Conservation (phyloP, 1,140 invertebrate genomes). For the Adoxophyes honmai region DNA sequence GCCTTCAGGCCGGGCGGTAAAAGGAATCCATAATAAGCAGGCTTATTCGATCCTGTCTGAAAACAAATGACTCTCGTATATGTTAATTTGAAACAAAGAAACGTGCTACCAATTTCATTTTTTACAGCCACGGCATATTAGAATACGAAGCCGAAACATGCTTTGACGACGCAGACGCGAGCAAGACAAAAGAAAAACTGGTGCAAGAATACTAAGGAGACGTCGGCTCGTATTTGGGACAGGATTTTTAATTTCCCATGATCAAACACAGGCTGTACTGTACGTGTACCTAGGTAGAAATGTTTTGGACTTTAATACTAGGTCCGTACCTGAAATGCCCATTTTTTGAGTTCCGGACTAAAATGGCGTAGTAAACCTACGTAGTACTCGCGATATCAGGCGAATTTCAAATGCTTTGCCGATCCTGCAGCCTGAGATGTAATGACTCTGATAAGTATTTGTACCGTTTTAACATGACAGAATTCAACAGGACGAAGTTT, state of each 20-base stretch:
- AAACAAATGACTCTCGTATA: conserved; percentile 4
- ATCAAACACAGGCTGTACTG: neutral
- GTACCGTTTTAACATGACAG: too few relatives aligned
- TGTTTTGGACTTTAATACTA: too few relatives aligned
- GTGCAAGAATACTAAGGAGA: neutral
- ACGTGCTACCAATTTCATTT: neutral
- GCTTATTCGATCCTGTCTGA: neutral
- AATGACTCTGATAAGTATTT: too few relatives aligned
- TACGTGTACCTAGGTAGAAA: too few relatives aligned
- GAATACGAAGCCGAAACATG: neutral
- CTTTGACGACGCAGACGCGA: neutral
- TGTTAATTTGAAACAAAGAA: neutral
- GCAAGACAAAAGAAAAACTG: conserved; percentile 7
- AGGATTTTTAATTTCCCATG: neutral
- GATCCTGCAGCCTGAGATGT: too few relatives aligned
- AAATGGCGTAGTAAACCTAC: too few relatives aligned
- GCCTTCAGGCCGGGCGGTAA: neutral
- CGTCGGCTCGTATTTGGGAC: too few relatives aligned
- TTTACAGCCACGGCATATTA: neutral
- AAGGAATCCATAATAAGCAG: neutral
- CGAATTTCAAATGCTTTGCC: too few relatives aligned
- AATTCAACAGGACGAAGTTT: too few relatives aligned
- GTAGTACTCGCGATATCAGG: too few relatives aligned
- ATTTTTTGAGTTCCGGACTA: too few relatives aligned
- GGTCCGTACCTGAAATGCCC: too few relatives aligned